These are phyloP conservation scores for Periplaneta americana DNA, from an alignment of 1,140 invertebrate genomes.

Conservation along the genomic window DNA sequence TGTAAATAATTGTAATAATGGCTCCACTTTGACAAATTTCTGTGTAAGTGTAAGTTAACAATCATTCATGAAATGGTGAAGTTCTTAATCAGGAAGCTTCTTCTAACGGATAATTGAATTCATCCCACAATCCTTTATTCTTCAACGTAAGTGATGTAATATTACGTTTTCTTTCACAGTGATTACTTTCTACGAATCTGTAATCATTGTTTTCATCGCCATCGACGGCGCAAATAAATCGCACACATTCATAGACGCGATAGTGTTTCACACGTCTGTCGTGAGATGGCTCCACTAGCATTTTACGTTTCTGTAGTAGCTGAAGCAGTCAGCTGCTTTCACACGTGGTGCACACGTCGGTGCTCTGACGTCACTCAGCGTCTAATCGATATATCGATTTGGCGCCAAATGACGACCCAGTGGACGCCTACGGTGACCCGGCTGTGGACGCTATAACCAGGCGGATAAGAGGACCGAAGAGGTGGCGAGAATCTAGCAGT, in stretches of 20 bases:
- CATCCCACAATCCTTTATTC: too few species aligned
- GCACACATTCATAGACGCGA: too few species aligned
- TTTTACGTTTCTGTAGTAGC: neutral
- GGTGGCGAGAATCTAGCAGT: neutral
- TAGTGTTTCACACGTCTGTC: too few species aligned
- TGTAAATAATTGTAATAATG: too few species aligned
- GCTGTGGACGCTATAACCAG: conserved; percentile 10
- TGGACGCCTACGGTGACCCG: conserved; percentile 11
- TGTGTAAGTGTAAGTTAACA: too few species aligned
- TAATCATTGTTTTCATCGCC: neutral
- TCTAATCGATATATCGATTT: conserved; percentile 12
- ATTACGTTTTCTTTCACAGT: too few species aligned
- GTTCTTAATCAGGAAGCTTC: too few species aligned
- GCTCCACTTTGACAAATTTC: too few species aligned
- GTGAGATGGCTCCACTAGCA: neutral
- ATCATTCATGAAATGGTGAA: too few species aligned
- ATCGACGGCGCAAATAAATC: neutral
- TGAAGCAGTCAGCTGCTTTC: neutral
- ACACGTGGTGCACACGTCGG: neutral
- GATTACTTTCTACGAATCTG: too few species aligned
- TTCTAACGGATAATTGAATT: too few species aligned
- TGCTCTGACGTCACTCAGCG: neutral
- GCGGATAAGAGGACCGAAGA: neutral
- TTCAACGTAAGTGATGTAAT: too few species aligned
- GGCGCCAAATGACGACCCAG: neutral